Percentiles rank a stretch among this genome's conserved stretches.
These are phyloP conservation scores for Cyclophora albipunctata DNA, from an alignment of 2,888 invertebrate species.

Conservation along the genomic window DNA sequence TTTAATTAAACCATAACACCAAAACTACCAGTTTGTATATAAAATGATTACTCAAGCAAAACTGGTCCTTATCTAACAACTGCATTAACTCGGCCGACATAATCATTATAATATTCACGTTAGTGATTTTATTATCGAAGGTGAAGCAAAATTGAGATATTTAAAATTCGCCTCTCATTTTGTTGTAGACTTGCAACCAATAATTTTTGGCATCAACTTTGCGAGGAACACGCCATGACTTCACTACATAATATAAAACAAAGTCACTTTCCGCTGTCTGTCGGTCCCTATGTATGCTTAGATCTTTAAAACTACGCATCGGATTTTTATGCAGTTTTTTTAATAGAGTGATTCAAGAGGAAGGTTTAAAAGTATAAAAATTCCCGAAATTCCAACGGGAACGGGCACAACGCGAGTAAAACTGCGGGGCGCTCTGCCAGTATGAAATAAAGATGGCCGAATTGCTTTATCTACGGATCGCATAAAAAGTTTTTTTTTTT, in stretches of 20 bases:
- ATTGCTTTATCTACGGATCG: slow-evolving; percentile 30
- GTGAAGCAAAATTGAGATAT: slow-evolving; percentile 55
- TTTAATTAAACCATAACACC: not conserved
- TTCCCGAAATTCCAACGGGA: too few species aligned
- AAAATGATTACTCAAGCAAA: not conserved
- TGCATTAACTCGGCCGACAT: not conserved
- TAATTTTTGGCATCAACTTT: slow-evolving; percentile 64
- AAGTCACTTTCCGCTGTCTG: too few species aligned
- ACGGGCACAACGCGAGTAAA: too few species aligned
- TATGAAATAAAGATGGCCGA: slow-evolving; percentile 45
- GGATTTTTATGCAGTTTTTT: too few species aligned
- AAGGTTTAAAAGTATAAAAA: too few species aligned
- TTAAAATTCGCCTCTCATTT: slow-evolving; percentile 49
- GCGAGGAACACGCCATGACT: slow-evolving; percentile 53
- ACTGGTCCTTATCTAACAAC: not conserved
- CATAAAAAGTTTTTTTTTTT: slow-evolving; percentile 25
- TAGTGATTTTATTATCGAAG: slow-evolving; percentile 14
- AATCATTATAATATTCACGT: not conserved
- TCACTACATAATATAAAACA: slow-evolving; percentile 22
- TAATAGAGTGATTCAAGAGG: too few species aligned
- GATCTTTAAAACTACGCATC: too few species aligned
- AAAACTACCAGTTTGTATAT: too few species aligned
- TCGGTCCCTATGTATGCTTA: too few species aligned
- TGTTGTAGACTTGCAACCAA: slow-evolving; percentile 45
- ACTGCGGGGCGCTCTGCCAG: too few species aligned